Conservation (phyloP, 2,113 vertebrate species). For the Dolichotis patagonum region DNA sequence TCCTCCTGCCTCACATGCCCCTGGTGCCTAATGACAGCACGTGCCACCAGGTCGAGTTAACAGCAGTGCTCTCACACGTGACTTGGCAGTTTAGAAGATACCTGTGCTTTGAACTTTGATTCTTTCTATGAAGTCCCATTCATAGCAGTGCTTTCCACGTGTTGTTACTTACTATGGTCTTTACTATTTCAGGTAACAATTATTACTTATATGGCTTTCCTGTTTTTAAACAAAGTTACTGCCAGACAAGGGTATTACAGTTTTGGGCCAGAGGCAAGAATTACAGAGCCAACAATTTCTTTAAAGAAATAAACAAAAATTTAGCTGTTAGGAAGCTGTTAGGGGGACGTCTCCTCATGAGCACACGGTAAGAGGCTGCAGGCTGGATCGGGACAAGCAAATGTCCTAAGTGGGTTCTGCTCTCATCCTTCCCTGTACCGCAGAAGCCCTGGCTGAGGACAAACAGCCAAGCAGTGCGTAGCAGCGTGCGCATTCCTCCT, state of each 20-base stretch:
- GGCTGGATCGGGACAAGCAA: neutral
- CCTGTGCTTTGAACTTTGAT: neutral
- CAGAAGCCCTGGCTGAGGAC: neutral
- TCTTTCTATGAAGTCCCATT: neutral
- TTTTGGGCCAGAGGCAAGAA: slow-evolving; percentile 31
- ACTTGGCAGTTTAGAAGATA: neutral
- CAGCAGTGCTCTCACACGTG: neutral
- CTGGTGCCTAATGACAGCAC: neutral
- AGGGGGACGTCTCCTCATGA: neutral
- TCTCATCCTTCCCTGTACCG: slow-evolving; percentile 42
- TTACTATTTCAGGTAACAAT: slow-evolving; percentile 43
- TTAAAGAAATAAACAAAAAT: slow-evolving; percentile 47
- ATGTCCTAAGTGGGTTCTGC: neutral
- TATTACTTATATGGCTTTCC: neutral
- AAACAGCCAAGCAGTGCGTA: neutral
- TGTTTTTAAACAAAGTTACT: slow-evolving; percentile 41
- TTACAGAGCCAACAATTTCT: slow-evolving; percentile 22
- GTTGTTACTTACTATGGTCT: neutral
- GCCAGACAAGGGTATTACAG: slow-evolving; percentile 39
- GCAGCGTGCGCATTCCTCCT: neutral
- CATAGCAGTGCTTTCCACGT: neutral
- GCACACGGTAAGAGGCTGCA: neutral
- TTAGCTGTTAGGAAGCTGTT: neutral
- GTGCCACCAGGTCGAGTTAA: neutral
- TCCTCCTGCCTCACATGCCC: neutral